These are phyloP conservation scores for Tautogolabrus adspersus DNA, from an alignment of 2,113 vertebrate species.

Conservation along the genomic window DNA sequence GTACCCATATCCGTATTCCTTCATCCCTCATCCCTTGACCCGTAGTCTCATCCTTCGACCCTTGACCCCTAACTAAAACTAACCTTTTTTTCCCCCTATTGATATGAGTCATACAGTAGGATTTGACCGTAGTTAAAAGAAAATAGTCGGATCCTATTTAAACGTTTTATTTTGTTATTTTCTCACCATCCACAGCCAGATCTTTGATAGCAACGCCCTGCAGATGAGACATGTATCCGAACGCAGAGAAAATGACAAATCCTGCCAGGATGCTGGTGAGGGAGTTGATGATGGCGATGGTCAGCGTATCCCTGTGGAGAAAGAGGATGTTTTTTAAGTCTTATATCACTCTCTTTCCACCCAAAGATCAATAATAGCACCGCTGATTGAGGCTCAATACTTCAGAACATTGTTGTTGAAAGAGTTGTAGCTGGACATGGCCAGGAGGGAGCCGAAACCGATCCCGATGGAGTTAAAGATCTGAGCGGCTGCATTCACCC, in stretches of 20 bases:
- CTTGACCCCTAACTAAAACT: too few relatives aligned
- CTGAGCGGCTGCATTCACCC: conserved; percentile 85
- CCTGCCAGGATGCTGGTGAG: conserved; percentile 83
- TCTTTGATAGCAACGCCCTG: conserved; percentile 77
- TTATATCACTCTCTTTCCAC: background rate
- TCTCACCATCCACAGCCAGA: conserved; percentile 83
- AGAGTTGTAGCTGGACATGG: conserved; percentile 85
- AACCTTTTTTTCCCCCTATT: too few relatives aligned
- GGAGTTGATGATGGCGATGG: conserved; percentile 80
- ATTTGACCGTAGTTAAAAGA: too few relatives aligned
- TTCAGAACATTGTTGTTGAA: conserved; percentile 85
- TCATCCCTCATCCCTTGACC: too few relatives aligned
- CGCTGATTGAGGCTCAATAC: conserved; percentile 34
- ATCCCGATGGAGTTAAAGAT: conserved; percentile 87
- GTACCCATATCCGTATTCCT: too few relatives aligned
- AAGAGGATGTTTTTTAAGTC: background rate
- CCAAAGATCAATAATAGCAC: background rate
- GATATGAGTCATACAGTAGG: too few relatives aligned
- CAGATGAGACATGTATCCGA: conserved; percentile 86
- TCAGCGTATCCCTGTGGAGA: conserved; percentile 80
- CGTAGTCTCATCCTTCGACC: too few relatives aligned
- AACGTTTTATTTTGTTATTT: background rate
- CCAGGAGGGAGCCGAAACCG: conserved; percentile 82
- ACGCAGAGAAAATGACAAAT: conserved; percentile 86
- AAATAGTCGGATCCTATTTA: too few relatives aligned